Evolutionary conservation across 2,888 invertebrate species (phyloP), one percentile per base, ranked within the genome.

Genomic region (Heliconius cydno): DNA sequence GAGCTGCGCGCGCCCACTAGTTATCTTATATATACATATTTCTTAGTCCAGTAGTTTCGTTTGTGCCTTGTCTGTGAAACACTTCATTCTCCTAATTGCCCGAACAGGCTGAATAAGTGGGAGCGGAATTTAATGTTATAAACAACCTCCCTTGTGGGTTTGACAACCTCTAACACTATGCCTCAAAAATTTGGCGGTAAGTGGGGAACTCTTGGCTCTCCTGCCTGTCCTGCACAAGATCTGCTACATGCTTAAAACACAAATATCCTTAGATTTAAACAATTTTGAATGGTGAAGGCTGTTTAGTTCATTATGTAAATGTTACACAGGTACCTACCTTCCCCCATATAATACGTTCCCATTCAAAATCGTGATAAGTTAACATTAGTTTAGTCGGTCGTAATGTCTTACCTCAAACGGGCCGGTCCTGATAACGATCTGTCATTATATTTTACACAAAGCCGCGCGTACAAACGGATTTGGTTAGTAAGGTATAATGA

Each of bases 291-390:
- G 3, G 13, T 19, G 15, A 46, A 46, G 4, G 52, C n/a, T 67
- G 34, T 67, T 22, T 38, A 25, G 63, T 67, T 15, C 19, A 60
- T 71, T 71, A 41, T 60, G n/a, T 63, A 60, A 72, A 60, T 70
- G 19, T 63, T 6, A 30, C 6, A 30, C 6, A 30, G 30, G 25
- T 28, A 25, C 3, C 25, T 13, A 25, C n/a, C 13, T 25, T 41
- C 9, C 34, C 34, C 34, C 34, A 67, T 13, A n/a, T 38, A 41
- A 57, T 46, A 63, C 52, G 15, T 78, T 68, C 60, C 65, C n/a
- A 76, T 67, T 28, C 63, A n/a, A 68, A 76, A 46, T 57, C 70
- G 70, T 57, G 68, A 76, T 76, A 76, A 76, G 34, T 74, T 46
- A 30, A 75, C 46, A 70, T 75, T 74, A 70, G 52, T 63, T 75